Conservation (phyloP, 2,113 vertebrate genomes). For the Burhinus bistriatus region DNA sequence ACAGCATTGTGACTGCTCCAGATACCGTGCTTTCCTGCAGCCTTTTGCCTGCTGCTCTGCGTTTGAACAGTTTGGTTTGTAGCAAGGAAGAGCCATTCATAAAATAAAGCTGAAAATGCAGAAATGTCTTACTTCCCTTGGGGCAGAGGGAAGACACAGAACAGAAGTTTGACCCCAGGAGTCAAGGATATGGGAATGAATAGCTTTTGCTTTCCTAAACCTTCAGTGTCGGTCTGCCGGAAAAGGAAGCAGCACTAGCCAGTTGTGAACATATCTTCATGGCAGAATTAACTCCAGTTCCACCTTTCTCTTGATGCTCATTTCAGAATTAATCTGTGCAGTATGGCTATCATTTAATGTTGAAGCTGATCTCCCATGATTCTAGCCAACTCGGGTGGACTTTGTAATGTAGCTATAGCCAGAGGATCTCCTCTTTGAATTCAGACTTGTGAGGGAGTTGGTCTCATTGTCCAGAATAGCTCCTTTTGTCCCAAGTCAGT, state of each 20-base stretch:
- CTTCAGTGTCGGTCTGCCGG: neutral
- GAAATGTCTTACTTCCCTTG: neutral
- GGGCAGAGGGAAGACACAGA: neutral
- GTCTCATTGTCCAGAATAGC: neutral
- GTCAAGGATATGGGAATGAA: neutral
- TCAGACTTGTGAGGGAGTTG: neutral
- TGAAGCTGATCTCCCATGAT: neutral
- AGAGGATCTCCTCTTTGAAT: neutral
- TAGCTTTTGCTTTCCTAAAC: neutral
- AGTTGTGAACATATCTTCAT: accelerated
- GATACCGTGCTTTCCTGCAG: neutral
- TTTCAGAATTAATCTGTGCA: neutral
- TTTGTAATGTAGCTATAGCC: neutral
- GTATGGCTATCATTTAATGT: neutral
- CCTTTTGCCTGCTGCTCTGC: neutral
- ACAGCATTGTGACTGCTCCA: neutral
- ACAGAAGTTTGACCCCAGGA: neutral
- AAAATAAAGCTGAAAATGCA: slow-evolving; percentile 14
- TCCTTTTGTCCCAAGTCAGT: neutral
- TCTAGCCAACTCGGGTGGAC: neutral
- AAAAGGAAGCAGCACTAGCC: neutral
- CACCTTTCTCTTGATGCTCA: neutral
- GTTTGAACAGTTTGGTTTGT: neutral
- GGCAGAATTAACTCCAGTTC: neutral
- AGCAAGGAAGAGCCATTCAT: neutral